Evolutionary conservation across 2,888 invertebrate genomes (phyloP), one percentile per base, ranked within the genome.

Genomic region (Macrophya annulata): DNA sequence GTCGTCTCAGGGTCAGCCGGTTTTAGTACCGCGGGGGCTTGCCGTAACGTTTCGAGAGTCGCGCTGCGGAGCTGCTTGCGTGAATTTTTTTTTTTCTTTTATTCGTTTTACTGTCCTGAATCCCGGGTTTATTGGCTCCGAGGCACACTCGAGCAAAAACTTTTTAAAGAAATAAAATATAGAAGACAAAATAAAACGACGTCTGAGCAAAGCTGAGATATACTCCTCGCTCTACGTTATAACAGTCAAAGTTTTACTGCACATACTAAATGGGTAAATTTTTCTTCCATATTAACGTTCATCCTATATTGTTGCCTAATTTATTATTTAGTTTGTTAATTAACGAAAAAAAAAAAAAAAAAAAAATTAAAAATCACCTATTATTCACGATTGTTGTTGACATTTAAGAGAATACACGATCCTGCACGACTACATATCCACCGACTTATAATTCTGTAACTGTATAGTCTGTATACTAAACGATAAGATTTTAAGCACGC

Each of bases 1-100:
- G 91, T 90, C 88, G 86, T 90, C 91, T 93, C 93, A 93, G 93
- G 93, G 93, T 93, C 93, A 93, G 93, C 93, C 92, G 91, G 93
- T 93, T 93, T 93, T 92, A 91, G 92, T 72, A 79, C 68, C 68
- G 85, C 74, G 62, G 65, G 48, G 68, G 83, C 83, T 83, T 51
- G 83, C 83, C 71, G 71, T 43, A 68, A 43, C 71, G 65, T 83
- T 83, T 83, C 71, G 48, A 68, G 68, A 83, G 68, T 51, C 83
- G 83, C 65, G 83, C 81, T 40, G 68, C 68, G 51, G 71, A 48
- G 83, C 68, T 59, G 81, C 59, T 81, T 40, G 81, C 81, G 81
- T 59, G 81, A 81, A 81, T 81, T 62, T 62, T 59, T 81, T 59
- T 81, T 6, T 79, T 40, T 62, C 25, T 81, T 21, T 59, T 40